phyloP scores from a whole-genome alignment of 2,888 invertebrate species.

The Drosophila engyochracea region DNA sequence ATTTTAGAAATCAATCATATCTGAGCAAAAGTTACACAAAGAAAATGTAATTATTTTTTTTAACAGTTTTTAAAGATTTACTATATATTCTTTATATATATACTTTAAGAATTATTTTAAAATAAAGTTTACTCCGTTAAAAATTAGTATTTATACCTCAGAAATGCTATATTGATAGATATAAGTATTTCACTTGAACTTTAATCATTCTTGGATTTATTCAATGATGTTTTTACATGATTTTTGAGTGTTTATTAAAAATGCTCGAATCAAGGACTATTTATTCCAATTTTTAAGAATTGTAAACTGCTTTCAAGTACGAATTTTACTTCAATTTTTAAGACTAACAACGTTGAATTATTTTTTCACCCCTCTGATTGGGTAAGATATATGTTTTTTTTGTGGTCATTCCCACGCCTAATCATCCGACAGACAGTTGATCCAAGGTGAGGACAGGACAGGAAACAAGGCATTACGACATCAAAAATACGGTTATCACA shows the following conservation, averaged over 20 bases:
- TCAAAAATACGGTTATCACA: constrained; percentile 49
- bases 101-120: too few relatives aligned
- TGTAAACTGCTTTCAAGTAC: background rate
- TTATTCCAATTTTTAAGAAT: background rate
- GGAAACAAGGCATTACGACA: constrained; percentile 58
- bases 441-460: constrained; percentile 45
- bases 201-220: background rate
- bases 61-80: too few relatives aligned
- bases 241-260: background rate
- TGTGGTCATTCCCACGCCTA: constrained; percentile 53
- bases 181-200: background rate
- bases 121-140: background rate
- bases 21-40: too few relatives aligned
- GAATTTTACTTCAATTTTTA: background rate
- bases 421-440: constrained; percentile 24
- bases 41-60: too few relatives aligned
- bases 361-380: background rate
- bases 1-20: too few relatives aligned
- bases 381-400: background rate
- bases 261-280: background rate
- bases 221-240: background rate
- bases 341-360: background rate
- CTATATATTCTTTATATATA: too few relatives aligned
- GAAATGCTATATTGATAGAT: background rate
- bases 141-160: background rate